Evolutionary conservation across 2,888 invertebrate species (phyloP), one percentile per base, ranked within the genome.

Genomic region (Oxystoma pomonae): DNA sequence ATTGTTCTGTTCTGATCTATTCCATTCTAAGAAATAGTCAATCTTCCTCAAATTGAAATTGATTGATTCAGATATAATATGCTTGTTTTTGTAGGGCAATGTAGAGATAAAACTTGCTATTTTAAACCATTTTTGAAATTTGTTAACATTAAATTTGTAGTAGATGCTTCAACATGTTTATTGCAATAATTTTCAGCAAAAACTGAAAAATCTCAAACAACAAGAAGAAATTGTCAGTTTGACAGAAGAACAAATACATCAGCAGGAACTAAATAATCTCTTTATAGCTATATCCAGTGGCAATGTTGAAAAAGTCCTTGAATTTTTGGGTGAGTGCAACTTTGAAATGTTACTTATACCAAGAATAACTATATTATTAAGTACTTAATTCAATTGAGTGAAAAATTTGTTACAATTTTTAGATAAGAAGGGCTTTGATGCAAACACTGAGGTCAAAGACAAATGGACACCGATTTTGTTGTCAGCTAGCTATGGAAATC

Each of bases 391-490:
- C n/a, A n/a, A n/a, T n/a, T 49, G 16, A 12, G 50, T 49, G 50
- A 12, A 49, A 12, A 49, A 49, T 53, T 53, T 53, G 7, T 53
- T 9, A 16, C n/a, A 9, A n/a, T 21, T 21, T 16, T 35, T 7
- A 21, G 17, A 49, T 58, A 50, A 5, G 3, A 18, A 67, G 74
- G 75, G 73, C 58, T 70, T 79, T 58, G 70, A 80, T 69, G 70
- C 82, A n/a, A 77, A 84, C 69, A 69, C 72, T 12, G 73, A 73
- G 66, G 74, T 88, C 21, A 78, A 82, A 58, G 83, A 83, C 70
- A 85, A 84, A 20, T 88, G 87, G 87, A 86, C 85, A 57, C 81
- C 84, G 0, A 74, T 89, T 55, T 79, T 87, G 73, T 83, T 87
- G 75, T 85, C 87, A 12, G 82, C 85, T 61, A 85, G 85, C 53